Evolutionary conservation across 2,888 invertebrate species (phyloP), one percentile per base, ranked within the genome.

Genomic region (Melipona beecheii): DNA sequence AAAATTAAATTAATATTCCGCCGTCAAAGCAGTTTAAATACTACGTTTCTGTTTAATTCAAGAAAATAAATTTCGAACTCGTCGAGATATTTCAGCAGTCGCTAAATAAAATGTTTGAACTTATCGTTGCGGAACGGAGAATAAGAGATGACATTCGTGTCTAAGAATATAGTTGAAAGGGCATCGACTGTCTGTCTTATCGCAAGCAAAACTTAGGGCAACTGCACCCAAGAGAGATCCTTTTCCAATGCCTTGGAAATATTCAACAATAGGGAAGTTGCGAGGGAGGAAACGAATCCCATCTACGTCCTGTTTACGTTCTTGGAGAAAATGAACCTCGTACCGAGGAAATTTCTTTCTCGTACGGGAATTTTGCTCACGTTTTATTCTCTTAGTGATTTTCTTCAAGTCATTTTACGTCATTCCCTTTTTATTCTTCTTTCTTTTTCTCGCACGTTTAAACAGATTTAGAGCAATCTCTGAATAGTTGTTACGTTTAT

Each of bases 271-370:
- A 24, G 19, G 0, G 13, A 24, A 43, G 36, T 9, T 11, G n/a
- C 4, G 56, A 71, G n/a, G 36, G 19, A 36, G 36, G n/a, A 21
- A 36, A 56, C n/a, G 70, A 36, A 70, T 43, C 36, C 3, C 62
- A 43, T 65, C 43, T 65, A 43, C 43, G 43, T 43, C 17, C 43
- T 65, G 65, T 65, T 65, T 65, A 65, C 43, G 43, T 65, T 65
- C 36, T 6, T 1, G 15, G 15, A 65, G n/a, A 27, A 65, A 65
- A 65, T 43, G n/a, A 27, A n/a, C 15, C n/a, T 36, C 6, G 27
- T 27, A 6, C 65, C 17, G 13, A 4, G 4, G 31, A 36, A 36
- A 36, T 36, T 36, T 36, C 11, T 52, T n/a, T 4, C 50, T n/a
- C 6, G 15, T n/a, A 17, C n/a, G 56, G 15, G 4, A 54, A 15